These are phyloP conservation scores for Cecidostiba fungosa DNA, from an alignment of 2,888 invertebrate species.

Conservation along the genomic window DNA sequence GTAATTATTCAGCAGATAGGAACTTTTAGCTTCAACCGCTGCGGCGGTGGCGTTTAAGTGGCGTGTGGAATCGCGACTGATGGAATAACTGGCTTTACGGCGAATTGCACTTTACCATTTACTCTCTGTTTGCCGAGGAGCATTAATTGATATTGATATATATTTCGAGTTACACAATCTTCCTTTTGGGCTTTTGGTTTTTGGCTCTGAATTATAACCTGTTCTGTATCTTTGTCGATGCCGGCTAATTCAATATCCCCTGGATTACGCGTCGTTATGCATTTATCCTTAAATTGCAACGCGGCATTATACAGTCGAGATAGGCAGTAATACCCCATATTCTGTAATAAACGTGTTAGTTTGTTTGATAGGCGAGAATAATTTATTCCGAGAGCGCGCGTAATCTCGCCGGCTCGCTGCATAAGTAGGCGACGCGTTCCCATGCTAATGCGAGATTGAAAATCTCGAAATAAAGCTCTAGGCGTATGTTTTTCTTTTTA, in stretches of 20 bases:
- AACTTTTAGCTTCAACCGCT: neutral
- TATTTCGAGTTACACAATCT: too few species aligned
- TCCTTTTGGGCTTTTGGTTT: neutral
- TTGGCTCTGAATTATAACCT: neutral
- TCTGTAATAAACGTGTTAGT: conserved; percentile 33
- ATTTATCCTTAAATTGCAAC: neutral
- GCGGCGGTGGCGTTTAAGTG: too few species aligned
- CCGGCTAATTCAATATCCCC: neutral
- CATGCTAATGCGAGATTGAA: conserved; percentile 17
- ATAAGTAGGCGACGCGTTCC: conserved; percentile 28
- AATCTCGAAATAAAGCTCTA: neutral
- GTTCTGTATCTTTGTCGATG: neutral
- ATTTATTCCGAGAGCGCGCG: conserved; percentile 34
- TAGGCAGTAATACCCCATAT: neutral
- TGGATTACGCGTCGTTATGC: neutral
- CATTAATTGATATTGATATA: neutral
- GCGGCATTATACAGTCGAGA: neutral
- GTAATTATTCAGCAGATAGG: conserved; percentile 7
- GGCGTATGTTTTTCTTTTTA: neutral
- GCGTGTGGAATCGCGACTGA: too few species aligned
- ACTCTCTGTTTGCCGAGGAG: too few species aligned
- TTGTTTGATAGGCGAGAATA: conserved; percentile 41
- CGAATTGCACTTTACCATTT: too few species aligned
- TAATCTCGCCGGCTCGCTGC: conserved; percentile 23
- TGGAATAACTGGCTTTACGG: too few species aligned